Conservation (phyloP, 2,113 vertebrate species). For the Dipodomys stephensi region DNA sequence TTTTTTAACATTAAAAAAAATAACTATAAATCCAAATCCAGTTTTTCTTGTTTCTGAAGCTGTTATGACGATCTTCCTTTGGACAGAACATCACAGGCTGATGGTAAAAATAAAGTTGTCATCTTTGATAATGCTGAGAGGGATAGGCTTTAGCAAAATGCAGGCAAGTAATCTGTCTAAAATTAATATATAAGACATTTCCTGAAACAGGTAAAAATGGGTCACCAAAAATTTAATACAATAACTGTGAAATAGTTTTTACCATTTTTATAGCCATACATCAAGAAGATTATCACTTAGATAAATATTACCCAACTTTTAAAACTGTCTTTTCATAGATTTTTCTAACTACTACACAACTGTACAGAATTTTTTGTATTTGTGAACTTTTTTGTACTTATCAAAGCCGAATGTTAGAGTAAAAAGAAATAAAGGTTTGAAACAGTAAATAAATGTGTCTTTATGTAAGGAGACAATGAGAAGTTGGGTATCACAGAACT, state of each 20-base stretch:
- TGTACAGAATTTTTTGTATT: constrained; percentile 67
- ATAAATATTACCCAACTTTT: not conserved
- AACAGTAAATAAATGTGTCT: constrained; percentile 53
- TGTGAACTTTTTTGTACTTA: constrained; percentile 72
- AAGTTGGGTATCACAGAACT: not conserved
- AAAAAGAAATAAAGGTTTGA: constrained; percentile 69
- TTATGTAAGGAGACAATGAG: constrained; percentile 23
- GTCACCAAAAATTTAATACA: not conserved
- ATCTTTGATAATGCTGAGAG: not conserved
- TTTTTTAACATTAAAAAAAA: not conserved
- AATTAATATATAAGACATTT: not conserved
- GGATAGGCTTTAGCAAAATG: not conserved
- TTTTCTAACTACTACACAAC: constrained; percentile 55
- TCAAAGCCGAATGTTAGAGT: constrained; percentile 59
- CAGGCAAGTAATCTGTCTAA: not conserved
- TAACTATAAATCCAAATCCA: not conserved
- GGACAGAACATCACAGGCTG: not conserved
- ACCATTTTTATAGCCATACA: constrained; percentile 6
- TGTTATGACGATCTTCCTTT: not conserved
- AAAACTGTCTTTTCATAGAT: constrained; percentile 54
- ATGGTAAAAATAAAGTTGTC: accelerated
- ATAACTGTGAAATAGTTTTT: not conserved
- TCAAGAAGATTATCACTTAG: constrained; percentile 29
- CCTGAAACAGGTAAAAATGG: not conserved
- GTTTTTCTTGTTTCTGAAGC: constrained; percentile 8